A percentile compares a stretch with the other conserved stretches of the same genome.
Conservation (phyloP, 2,888 invertebrate genomes). For the Ennomos quercinarius region DNA sequence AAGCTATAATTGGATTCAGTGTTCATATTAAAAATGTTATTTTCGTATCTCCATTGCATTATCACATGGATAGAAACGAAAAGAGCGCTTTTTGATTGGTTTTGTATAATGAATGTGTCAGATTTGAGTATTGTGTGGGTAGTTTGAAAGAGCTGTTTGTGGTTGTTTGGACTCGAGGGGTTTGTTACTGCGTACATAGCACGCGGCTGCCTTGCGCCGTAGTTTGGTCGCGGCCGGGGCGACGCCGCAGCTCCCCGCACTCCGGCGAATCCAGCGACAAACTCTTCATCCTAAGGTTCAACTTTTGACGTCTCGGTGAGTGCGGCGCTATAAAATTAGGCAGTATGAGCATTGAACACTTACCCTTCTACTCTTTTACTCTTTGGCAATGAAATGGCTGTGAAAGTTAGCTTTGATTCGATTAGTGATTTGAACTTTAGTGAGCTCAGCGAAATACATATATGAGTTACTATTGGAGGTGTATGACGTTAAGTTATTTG, state of each 20-base stretch:
- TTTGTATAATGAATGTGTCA: no score
- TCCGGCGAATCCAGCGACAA: slow-evolving; percentile 98
- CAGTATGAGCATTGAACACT: slow-evolving; percentile 65
- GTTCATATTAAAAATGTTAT: no score
- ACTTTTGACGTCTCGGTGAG: slow-evolving; percentile 97
- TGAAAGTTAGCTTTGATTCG: slow-evolving; percentile 27
- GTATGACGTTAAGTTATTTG: slow-evolving; percentile 32
- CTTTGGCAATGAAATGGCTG: slow-evolving; percentile 24
- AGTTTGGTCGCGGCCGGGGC: slow-evolving; percentile 79
- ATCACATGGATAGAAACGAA: no score
- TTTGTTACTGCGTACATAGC: slow-evolving; percentile 84
- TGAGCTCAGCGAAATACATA: slow-evolving; percentile 17
- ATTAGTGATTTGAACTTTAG: slow-evolving; percentile 27
- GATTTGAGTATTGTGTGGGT: slow-evolving; percentile 5
- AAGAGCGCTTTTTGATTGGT: no score
- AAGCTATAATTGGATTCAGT: slow-evolving; percentile 7
- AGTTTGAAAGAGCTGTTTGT: slow-evolving; percentile 3
- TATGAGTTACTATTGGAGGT: slow-evolving; percentile 19
- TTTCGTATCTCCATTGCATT: no score
- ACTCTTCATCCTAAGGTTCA: slow-evolving; percentile 99
- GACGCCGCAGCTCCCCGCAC: slow-evolving; percentile 92
- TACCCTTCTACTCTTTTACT: slow-evolving; percentile 43
- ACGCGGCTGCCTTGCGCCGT: slow-evolving; percentile 86
- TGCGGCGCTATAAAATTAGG: slow-evolving; percentile 93
- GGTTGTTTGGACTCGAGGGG: slow-evolving; percentile 71